Conservation (phyloP, 2,888 invertebrate genomes). For the Tillus elongatus region DNA sequence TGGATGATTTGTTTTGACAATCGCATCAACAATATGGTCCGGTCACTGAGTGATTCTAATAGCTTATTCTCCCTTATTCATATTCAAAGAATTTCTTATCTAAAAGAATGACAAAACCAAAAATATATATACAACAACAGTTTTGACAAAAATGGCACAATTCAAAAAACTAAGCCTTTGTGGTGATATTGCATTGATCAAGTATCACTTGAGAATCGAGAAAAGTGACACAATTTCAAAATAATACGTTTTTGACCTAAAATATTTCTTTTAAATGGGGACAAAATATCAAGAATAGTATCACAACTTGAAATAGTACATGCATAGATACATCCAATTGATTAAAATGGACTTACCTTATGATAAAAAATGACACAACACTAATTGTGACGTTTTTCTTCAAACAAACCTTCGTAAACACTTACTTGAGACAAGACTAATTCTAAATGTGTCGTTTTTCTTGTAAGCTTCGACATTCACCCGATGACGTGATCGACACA, state of each 20-base stretch:
- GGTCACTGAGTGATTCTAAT: conserved; percentile 6
- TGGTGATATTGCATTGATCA: conserved; percentile 7
- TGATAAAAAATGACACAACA: conserved; percentile 8
- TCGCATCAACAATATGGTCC: conserved; percentile 11
- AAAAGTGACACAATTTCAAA: conserved; percentile 11
- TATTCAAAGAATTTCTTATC: background rate
- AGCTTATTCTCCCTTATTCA: conserved; percentile 7
- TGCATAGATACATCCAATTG: conserved; percentile 7
- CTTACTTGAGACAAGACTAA: no score
- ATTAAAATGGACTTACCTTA: conserved; percentile 12
- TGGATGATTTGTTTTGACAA: conserved; percentile 9
- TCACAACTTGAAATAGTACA: conserved; percentile 13
- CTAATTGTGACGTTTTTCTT: conserved; percentile 7
- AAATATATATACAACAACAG: conserved; percentile 7
- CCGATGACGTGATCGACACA: no score
- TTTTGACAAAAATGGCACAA: conserved; percentile 10
- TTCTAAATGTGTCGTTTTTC: no score
- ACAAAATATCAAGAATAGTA: conserved; percentile 8
- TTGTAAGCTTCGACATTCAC: no score
- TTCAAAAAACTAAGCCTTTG: conserved; percentile 8
- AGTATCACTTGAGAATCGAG: conserved; percentile 7
- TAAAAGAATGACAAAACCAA: conserved; percentile 7
- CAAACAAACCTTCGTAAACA: no score
- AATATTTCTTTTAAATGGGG: conserved; percentile 9
- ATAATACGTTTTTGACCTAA: conserved; percentile 8